Base-by-base conservation (phyloP, 2,113 vertebrate genomes). In the Lepisosteus oculatus region DNA sequence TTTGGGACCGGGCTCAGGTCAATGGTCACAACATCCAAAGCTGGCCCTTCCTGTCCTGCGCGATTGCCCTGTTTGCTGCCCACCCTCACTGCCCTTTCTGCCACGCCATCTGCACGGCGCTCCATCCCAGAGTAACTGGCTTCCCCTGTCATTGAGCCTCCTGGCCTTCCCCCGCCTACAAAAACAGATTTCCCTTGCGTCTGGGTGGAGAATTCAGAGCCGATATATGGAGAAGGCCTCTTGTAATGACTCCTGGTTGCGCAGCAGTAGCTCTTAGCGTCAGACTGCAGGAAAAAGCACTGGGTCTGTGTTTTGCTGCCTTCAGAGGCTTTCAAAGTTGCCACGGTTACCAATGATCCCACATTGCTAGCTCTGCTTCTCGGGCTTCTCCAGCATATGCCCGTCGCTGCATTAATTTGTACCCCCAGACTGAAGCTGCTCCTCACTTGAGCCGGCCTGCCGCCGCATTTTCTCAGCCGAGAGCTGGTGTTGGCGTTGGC, bases 251-350 rank as follows among this genome's bases (percentile, higher is more conserved):
- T 87, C 2, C 81, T 74, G 3, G 86, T 79, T 0, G 87, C 81
- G 76, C 88, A 90, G 70, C 89, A 75, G 75, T 86, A 89, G 70
- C 81, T 89, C 2, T 85, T 85, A 65, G 86, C 88, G 73, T 91
- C 85, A 0, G 88, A 88, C 54, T 82, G 85, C 15, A 92, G 84
- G 67, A 91, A 86, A 11, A 91, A 85, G 70, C 90, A 90, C 14
- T 85, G 87, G 6, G 90, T 91, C 76, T 91, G 90, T 0, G 89
- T 90, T 77, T 91, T 85, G 4, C 85, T 79, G 42, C 87, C 87
- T 74, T 90, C 90, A 0, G 88, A 88, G 11, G 88, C 88, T 81
- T 91, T 90, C 59, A 92, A 68, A 7, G 89, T 89, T 2, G 91
- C 91, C 3, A 92, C 89, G 0, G 90, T 92, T 0, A 91, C 90